Evolutionary conservation across 2,113 vertebrate species (phyloP).

Genomic region (Prinia subflava): DNA sequence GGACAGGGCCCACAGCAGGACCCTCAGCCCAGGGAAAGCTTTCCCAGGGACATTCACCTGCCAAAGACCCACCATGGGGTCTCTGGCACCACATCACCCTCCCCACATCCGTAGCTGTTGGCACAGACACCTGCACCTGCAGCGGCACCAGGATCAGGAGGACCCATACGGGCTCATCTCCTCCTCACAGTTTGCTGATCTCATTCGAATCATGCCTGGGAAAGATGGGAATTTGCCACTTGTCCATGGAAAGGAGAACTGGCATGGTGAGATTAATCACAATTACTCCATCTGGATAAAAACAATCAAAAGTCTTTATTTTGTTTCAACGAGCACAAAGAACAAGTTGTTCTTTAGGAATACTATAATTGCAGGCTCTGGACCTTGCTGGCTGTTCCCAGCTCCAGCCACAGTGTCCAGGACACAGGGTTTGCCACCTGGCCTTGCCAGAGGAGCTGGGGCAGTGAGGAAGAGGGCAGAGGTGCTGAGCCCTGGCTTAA

Average conservation of each 20-base stretch:
- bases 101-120: accelerated
- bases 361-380: neutral
- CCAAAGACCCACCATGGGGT: neutral
- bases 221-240: neutral
- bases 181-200: neutral
- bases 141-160: neutral
- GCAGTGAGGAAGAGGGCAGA: neutral
- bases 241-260: neutral
- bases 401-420: neutral
- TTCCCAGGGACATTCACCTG: neutral
- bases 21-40: neutral
- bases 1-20: neutral
- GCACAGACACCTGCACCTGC: neutral
- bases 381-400: neutral
- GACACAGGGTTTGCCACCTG: neutral
- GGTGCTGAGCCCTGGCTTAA: constrained; percentile 32
- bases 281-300: constrained; percentile 37
- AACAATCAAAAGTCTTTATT: neutral
- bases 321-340: neutral
- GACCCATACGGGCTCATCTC: neutral
- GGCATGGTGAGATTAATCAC: constrained; percentile 31
- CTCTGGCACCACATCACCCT: neutral
- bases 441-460: neutral
- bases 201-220: neutral
- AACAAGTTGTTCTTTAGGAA: constrained; percentile 18